A percentile compares a stretch with the other conserved stretches of the same genome.
These are phyloP conservation scores for Andrena camellia DNA, from an alignment of 2,888 invertebrate species.

Conservation along the genomic window DNA sequence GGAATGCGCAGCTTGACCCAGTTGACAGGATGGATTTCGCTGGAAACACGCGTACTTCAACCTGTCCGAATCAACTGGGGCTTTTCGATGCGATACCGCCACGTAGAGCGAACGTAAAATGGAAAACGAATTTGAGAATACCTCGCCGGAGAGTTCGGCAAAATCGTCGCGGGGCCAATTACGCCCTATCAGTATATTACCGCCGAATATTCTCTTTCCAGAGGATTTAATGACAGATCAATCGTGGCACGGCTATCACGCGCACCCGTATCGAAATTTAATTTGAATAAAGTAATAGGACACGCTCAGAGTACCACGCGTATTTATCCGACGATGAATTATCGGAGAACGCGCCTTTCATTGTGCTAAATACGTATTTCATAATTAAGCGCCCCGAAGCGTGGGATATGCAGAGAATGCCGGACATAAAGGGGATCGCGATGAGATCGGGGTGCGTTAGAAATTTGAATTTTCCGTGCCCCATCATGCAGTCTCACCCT, in stretches of 20 bases:
- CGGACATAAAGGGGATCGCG: conserved; percentile 67
- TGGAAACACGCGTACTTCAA: conserved; percentile 50
- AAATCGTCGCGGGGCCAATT: conserved; percentile 10
- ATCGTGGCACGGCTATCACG: background rate
- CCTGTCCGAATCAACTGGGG: conserved; percentile 66
- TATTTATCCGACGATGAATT: conserved; percentile 66
- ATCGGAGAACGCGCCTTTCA: conserved; percentile 63
- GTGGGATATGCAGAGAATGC: conserved; percentile 66
- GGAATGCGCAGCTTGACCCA: conserved; percentile 65
- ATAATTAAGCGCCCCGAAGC: conserved; percentile 71
- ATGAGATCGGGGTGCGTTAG: conserved; percentile 60
- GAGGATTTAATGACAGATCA: background rate
- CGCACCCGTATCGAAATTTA: conserved; percentile 16
- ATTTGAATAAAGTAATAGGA: conserved; percentile 25
- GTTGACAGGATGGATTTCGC: conserved; percentile 56
- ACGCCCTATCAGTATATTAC: background rate
- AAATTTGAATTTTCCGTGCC: conserved; percentile 72
- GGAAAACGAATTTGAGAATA: conserved; percentile 67
- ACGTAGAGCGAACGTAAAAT: conserved; percentile 64
- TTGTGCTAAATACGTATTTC: conserved; percentile 71
- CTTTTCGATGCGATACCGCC: conserved; percentile 64
- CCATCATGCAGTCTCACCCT: conserved; percentile 65
- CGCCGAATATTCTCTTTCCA: background rate
- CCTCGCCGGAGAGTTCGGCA: conserved; percentile 35
- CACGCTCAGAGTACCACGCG: conserved; percentile 19